Base-by-base conservation (phyloP, 2,888 invertebrate species). In the Eurytoma adleriae region DNA sequence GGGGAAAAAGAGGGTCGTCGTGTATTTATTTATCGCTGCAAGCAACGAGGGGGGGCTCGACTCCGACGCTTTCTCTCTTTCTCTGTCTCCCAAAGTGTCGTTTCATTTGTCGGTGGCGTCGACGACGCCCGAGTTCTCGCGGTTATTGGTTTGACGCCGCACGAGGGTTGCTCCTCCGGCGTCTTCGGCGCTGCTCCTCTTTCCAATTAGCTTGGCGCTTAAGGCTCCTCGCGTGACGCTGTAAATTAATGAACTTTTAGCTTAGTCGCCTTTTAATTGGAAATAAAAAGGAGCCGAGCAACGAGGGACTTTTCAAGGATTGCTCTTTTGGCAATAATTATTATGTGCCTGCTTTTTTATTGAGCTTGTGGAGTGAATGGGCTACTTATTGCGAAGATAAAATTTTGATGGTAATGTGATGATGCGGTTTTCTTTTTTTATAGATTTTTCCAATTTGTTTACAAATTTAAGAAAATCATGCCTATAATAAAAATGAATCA, bases 1-100 rank as follows among this genome's bases (percentile, higher is more conserved):
- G 61, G 78, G 24, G 79, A 82, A 78, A 77, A 80, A 66, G 73
- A 82, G 48, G 12, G 79, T 82, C 81, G 79, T 82, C 83, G 82
- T 74, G 83, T 85, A 84, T 85, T 85, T 86, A 86, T 86, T 86
- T 85, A 84, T 84, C 85, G 82, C 80, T 80, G 79, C 67, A 69
- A 83, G 84, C 83, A 84, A 82, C 81, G 81, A 82, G 83, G 57
- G 74, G 74, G 78, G 83, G 80, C 81, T 40, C 40, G 81, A 79
- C 80, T 75, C 61, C 71, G 75, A 69, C 83, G 80, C 68, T 54
- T 64, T 40, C 64, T 54, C 20, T 20, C 16, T 24, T n/a, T 13
- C 13, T 16, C 56, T 16, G 48, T 20, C 16, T n/a, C 18, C 24
- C 77, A 69, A 80, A 72, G 76, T 77, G 74, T 66, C 80, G 83